Percentiles rank a stretch among this genome's conserved stretches.
Evolutionary conservation across 2,888 invertebrate genomes (phyloP).

Genomic region (Onthophagus sagittarius): DNA sequence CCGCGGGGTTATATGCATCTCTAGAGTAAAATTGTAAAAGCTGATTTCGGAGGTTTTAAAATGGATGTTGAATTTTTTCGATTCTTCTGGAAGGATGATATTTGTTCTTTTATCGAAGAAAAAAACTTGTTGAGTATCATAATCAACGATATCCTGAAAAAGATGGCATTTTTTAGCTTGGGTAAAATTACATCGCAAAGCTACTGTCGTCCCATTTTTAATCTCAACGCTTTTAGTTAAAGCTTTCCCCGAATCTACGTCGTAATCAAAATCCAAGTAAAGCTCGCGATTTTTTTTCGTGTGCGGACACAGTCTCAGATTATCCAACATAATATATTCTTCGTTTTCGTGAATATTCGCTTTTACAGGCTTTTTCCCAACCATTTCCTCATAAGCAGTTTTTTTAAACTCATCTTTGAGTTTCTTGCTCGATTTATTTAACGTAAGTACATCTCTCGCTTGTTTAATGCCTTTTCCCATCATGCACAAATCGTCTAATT

Average conservation of each 20-base stretch:
- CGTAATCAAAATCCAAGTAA: constrained; percentile 31
- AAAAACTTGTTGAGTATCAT: constrained; percentile 19
- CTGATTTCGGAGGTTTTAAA: constrained; percentile 22
- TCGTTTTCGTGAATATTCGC: constrained; percentile 2
- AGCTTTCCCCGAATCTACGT: constrained; percentile 23
- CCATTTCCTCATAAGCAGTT: neutral
- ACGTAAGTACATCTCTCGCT: neutral
- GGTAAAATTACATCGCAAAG: constrained; percentile 32
- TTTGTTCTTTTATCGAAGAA: constrained; percentile 26
- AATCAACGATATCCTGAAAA: constrained; percentile 18
- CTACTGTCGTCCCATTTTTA: constrained; percentile 33
- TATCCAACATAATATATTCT: constrained; percentile 12
- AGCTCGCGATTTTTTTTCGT: constrained; percentile 13
- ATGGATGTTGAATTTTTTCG: constrained; percentile 23
- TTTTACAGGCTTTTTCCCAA: neutral
- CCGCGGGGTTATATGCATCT: constrained; percentile 23
- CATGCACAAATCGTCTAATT: constrained; percentile 17
- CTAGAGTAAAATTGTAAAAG: constrained; percentile 16
- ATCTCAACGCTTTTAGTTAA: constrained; percentile 28
- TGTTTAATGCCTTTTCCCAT: constrained; percentile 14
- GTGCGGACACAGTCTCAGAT: constrained; percentile 2
- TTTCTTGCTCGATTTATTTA: neutral
- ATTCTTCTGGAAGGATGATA: constrained; percentile 24
- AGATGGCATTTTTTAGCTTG: constrained; percentile 12
- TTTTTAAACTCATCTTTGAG: constrained; percentile 5